Evolutionary conservation across 2,113 vertebrate species (phyloP), one percentile per base, ranked within the genome.

Genomic region (Pelmatolapia mariae): DNA sequence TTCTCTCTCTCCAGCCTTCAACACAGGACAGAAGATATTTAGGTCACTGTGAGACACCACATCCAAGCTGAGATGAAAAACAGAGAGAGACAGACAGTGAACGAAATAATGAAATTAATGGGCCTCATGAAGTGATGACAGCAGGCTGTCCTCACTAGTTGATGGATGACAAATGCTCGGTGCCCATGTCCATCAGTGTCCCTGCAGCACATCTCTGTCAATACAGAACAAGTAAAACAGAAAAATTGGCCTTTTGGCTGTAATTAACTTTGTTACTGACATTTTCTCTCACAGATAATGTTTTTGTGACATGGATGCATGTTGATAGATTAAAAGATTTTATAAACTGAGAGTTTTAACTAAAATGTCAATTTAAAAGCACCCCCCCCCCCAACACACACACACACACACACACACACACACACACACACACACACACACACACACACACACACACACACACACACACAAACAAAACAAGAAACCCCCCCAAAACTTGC

Each of bases 161-260:
- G 95, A 95, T 89, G 90, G 93, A 94, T 94, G 95, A 93, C 89
- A 91, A 93, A 95, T 84, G 92, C 79, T 91, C 86, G 10, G 89
- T 88, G 91, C 94, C 90, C 88, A n/a, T 89, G 93, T 93, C 93
- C 81, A 91, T 95, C 89, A 91, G 85, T 38, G 84, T 87, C 80
- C 26, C 87, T 4, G 79, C 73, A 57, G 61, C 86, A 82, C 81
- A 63, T 71, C 84, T 86, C 81, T 82, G 80, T 89, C 89, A 87
- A 76, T 84, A 82, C 15, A 24, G 50, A 38, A n/a, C 85, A 71
- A 82, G 82, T 89, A 89, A 66, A 86, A 78, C 63, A 83, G 81
- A 84, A 81, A 59, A 79, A 76, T n/a, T 87, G 56, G 26, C 61
- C 82, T 76, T 81, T 87, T 84, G 53, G 57, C 47, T 91, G 66